Evolutionary conservation across 2,888 invertebrate species (phyloP).

Genomic region (Ellobium chinense): DNA sequence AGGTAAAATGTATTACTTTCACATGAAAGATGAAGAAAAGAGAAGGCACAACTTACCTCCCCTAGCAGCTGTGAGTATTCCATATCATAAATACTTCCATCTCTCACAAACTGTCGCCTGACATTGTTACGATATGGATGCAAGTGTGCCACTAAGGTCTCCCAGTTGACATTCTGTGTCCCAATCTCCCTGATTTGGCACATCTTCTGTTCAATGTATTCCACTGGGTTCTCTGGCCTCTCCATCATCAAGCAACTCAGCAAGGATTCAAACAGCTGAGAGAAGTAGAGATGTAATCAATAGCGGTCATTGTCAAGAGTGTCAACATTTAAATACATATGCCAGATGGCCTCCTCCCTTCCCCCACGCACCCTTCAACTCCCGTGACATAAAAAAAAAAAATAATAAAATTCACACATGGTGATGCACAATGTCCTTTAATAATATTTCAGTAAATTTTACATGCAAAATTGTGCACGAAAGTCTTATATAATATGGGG

Average conservation of each 20-base stretch:
- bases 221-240: slow-evolving; percentile 74
- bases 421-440: too few relatives aligned
- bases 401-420: neutral
- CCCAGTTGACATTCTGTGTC: slow-evolving; percentile 75
- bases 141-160: slow-evolving; percentile 73
- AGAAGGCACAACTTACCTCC: slow-evolving; percentile 35
- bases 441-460: too few relatives aligned
- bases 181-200: slow-evolving; percentile 71
- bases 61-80: slow-evolving; percentile 58
- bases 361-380: too few relatives aligned
- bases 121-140: slow-evolving; percentile 73
- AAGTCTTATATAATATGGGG: too few relatives aligned
- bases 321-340: too few relatives aligned
- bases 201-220: slow-evolving; percentile 74
- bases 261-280: slow-evolving; percentile 74
- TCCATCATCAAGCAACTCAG: slow-evolving; percentile 75
- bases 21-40: neutral
- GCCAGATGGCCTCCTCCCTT: too few relatives aligned
- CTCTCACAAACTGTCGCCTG: slow-evolving; percentile 62
- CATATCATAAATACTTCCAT: slow-evolving; percentile 69
- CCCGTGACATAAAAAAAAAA: neutral
- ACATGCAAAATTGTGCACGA: too few relatives aligned
- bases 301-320: too few relatives aligned
- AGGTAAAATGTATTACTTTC: too few relatives aligned
- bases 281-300: neutral